phyloP scores from a whole-genome alignment of 2,888 invertebrate genomes.

The Hecatera dysodea region DNA sequence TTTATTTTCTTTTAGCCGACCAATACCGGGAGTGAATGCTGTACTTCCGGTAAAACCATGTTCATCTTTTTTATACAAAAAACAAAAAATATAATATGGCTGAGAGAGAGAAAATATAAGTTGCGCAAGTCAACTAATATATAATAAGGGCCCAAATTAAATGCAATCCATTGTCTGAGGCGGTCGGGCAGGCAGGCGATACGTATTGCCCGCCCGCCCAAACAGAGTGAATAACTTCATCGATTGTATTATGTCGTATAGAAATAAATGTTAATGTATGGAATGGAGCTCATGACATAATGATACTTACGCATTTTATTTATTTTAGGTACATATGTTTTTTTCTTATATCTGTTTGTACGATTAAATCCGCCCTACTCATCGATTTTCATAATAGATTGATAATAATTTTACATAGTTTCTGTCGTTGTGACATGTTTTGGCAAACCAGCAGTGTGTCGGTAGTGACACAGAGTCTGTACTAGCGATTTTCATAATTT shows the following conservation, averaged over 20 bases:
- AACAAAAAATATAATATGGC: too few relatives aligned
- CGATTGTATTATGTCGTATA: not conserved
- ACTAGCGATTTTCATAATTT: constrained; percentile 8
- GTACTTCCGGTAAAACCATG: too few relatives aligned
- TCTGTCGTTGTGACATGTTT: constrained; percentile 30
- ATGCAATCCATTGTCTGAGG: not conserved
- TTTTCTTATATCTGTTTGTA: not conserved
- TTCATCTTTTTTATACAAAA: too few relatives aligned
- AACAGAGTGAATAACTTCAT: too few relatives aligned
- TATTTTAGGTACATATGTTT: not conserved
- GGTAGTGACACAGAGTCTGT: not conserved
- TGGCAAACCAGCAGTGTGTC: constrained; percentile 35
- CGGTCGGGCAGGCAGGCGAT: not conserved
- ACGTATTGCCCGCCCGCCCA: not conserved
- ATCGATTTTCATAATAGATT: constrained; percentile 16
- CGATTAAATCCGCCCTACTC: not conserved
- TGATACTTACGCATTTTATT: not conserved
- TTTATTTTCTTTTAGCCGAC: too few relatives aligned
- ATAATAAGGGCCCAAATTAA: too few relatives aligned
- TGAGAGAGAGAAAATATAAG: too few relatives aligned
- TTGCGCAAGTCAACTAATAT: too few relatives aligned
- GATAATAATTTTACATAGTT: constrained; percentile 8
- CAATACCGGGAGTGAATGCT: too few relatives aligned
- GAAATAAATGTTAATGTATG: not conserved
- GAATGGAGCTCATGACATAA: not conserved